Evolutionary conservation across 92 coral and sea anemone species (phyloP).

Genomic region (Palythoa caribaeorum): DNA sequence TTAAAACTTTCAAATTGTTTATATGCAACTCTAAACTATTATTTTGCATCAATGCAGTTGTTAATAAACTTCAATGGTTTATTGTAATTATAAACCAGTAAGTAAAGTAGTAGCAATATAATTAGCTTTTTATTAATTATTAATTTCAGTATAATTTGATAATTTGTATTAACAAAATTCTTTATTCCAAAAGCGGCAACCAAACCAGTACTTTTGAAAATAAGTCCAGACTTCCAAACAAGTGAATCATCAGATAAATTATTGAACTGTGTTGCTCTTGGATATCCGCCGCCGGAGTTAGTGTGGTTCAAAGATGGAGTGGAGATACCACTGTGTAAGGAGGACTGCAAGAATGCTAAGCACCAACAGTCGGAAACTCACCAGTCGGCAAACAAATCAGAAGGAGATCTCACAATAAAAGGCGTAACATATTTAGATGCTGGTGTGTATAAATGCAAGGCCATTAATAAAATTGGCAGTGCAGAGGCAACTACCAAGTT

Average conservation of each 20-base stretch:
- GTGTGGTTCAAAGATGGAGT: conserved; percentile 1
- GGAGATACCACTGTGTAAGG: background rate
- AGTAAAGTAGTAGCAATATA: too few species aligned
- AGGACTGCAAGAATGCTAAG: background rate
- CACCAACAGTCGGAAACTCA: background rate
- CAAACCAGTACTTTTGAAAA: background rate
- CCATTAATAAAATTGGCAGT: background rate
- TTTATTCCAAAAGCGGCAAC: background rate
- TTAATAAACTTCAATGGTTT: too few species aligned
- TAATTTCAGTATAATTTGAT: background rate
- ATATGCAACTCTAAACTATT: too few species aligned
- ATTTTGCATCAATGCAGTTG: too few species aligned
- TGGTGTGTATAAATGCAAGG: conserved; percentile 7
- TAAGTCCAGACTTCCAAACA: background rate
- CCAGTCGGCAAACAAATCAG: background rate
- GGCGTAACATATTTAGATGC: background rate
- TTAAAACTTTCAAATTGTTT: too few species aligned
- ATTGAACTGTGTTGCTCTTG: background rate
- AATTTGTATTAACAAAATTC: background rate
- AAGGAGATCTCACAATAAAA: background rate
- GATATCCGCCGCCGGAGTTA: background rate
- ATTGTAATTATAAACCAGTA: too few species aligned
- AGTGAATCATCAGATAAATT: background rate
- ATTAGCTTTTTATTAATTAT: background rate
- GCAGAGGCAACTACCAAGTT: background rate